Evolutionary conservation across 2,113 vertebrate species (phyloP).

Genomic region (Smithornis capensis): DNA sequence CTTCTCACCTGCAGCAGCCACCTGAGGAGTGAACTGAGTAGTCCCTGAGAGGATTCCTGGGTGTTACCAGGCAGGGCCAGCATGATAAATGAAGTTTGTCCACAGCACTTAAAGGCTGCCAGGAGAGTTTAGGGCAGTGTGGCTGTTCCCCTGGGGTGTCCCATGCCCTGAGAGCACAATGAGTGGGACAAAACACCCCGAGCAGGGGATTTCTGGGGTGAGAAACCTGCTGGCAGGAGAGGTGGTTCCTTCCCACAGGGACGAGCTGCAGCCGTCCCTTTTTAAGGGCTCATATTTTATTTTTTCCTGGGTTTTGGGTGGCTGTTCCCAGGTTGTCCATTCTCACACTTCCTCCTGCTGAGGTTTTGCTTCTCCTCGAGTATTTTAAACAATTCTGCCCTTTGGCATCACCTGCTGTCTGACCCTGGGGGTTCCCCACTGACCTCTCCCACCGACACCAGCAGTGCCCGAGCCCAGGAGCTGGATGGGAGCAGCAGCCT

Average conservation of each 20-base stretch:
- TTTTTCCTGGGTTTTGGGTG: neutral
- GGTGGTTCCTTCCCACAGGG: neutral
- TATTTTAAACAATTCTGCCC: neutral
- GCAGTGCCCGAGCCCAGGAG: neutral
- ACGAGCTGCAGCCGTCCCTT: accelerated
- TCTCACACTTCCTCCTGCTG: neutral
- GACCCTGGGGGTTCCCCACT: neutral
- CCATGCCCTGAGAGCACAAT: accelerated
- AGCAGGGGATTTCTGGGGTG: neutral
- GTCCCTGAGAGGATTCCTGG: neutral
- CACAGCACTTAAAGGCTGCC: neutral
- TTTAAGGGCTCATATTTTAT: neutral
- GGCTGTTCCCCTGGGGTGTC: neutral
- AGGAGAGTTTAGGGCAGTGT: neutral
- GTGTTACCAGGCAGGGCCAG: neutral
- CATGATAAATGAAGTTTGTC: accelerated
- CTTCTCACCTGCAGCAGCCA: neutral
- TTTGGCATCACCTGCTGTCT: neutral
- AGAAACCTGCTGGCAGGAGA: neutral
- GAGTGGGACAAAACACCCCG: neutral
- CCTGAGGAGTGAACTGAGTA: neutral
- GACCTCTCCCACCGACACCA: accelerated
- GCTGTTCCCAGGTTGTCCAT: neutral
- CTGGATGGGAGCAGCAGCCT: neutral
- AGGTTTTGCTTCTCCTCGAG: neutral